These are phyloP conservation scores for Pollenia griseotomentosa DNA, from an alignment of 2,888 invertebrate genomes.

Conservation along the genomic window DNA sequence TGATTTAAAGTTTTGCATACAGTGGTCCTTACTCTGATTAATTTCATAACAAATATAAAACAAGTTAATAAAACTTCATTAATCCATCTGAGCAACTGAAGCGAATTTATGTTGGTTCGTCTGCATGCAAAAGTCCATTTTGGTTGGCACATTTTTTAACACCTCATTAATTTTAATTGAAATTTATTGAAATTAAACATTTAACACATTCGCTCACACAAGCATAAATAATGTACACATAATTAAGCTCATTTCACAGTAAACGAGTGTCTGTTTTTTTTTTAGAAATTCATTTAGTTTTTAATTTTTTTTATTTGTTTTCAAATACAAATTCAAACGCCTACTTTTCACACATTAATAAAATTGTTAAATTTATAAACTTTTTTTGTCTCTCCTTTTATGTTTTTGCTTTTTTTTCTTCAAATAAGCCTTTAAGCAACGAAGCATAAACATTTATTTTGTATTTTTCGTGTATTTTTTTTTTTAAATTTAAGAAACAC, in stretches of 20 bases:
- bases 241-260: constrained; percentile 43
- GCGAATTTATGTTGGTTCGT: neutral
- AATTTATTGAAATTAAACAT: constrained; percentile 46
- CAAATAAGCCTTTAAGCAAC: constrained; percentile 57
- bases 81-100: neutral
- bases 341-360: constrained; percentile 73
- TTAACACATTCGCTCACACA: constrained; percentile 13
- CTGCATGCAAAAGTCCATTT: neutral
- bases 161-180: constrained; percentile 68
- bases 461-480: neutral
- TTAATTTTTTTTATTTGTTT: neutral
- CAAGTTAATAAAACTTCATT: neutral
- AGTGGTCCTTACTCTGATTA: neutral
- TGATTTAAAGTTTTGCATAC: neutral
- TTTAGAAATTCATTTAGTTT: constrained; percentile 12
- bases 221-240: constrained; percentile 32
- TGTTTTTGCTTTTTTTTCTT: constrained; percentile 19
- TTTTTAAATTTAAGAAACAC: constrained; percentile 54
- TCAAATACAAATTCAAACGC: constrained; percentile 62
- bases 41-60: too few species aligned
- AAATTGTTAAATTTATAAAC: constrained; percentile 66
- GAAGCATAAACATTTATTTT: constrained; percentile 56
- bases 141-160: constrained; percentile 50
- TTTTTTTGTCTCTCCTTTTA: constrained; percentile 31
- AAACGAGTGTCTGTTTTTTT: constrained; percentile 5